phyloP scores from a whole-genome alignment of 2,888 invertebrate genomes.

The Andrena trimmerana region DNA sequence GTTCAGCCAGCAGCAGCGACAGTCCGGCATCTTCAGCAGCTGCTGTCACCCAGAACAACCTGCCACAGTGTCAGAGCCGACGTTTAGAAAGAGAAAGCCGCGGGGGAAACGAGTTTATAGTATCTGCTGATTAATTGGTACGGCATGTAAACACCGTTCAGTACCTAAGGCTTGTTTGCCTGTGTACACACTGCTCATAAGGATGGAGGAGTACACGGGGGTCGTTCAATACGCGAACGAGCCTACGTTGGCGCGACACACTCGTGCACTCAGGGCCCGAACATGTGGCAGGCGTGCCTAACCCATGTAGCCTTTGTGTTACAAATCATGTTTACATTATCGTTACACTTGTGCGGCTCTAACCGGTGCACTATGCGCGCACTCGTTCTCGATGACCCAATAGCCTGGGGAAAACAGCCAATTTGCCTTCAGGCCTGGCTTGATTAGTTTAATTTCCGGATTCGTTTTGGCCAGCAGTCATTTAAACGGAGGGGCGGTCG shows the following conservation, averaged over 20 bases:
- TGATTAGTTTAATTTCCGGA: conserved; percentile 81
- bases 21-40: conserved; percentile 11
- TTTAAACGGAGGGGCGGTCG: too few relatives aligned
- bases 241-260: conserved; percentile 64
- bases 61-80: conserved; percentile 25
- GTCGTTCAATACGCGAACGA: conserved; percentile 68
- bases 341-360: conserved; percentile 76
- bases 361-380: conserved; percentile 61
- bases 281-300: conserved; percentile 84
- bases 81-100: conserved; percentile 59
- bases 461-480: conserved; percentile 33
- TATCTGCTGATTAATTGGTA: conserved; percentile 82
- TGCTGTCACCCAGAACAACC: conserved; percentile 29
- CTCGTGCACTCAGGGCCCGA: conserved; percentile 63
- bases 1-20: conserved; percentile 8
- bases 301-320: conserved; percentile 83
- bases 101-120: conserved; percentile 71
- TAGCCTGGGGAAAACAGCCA: conserved; percentile 82
- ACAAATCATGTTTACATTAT: conserved; percentile 84
- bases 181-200: conserved; percentile 69
- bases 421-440: conserved; percentile 75
- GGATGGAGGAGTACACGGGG: conserved; percentile 63
- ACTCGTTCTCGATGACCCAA: conserved; percentile 77
- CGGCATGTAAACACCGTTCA: conserved; percentile 79
- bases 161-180: conserved; percentile 78